Evolutionary conservation across 2,888 invertebrate genomes (phyloP), one percentile per base, ranked within the genome.

Genomic region (Ceraclea dissimilis): DNA sequence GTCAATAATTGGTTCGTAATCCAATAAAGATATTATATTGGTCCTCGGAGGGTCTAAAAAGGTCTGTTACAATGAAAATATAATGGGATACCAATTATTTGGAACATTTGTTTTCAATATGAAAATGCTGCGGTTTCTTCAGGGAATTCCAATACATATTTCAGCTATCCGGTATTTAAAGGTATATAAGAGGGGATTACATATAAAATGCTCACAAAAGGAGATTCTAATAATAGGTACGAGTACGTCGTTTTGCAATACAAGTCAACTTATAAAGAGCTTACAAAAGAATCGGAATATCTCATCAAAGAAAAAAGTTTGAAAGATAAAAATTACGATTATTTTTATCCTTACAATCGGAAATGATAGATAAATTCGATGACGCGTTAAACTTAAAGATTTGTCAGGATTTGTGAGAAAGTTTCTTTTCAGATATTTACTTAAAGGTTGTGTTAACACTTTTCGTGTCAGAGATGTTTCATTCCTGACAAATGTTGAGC

Each of bases 401-500:
- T 39, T 39, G 13, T 16, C 39, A 39, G 39, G n/a, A 39, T 39
- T 16, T 39, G 13, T 39, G 39, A 39, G 39, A 13, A 39, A 39
- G 39, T 39, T 39, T 49, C 18, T 22, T 21, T 33, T 34, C 26
- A 31, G 44, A 50, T 49, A 50, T 54, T 54, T 54, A 50, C 53
- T 49, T 39, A 21, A 19, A 20, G 54, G 49, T 49, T 43, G 49
- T 49, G 49, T 54, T 49, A 54, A 49, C 49, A 49, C 49, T 39
- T 21, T 18, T 21, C 31, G 22, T 47, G 47, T 48, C 49, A 26
- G 26, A 18, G 54, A 54, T 44, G 44, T 44, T 54, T 50, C 26
- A 21, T 17, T 19, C 54, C 49, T 57, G 57, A 57, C 53, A 57
- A 57, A 57, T 57, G 57, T 53, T 49, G 48, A 57, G 53, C 46